Evolutionary conservation across 2,113 vertebrate species (phyloP).

Genomic region (Lipotes vexillifer): DNA sequence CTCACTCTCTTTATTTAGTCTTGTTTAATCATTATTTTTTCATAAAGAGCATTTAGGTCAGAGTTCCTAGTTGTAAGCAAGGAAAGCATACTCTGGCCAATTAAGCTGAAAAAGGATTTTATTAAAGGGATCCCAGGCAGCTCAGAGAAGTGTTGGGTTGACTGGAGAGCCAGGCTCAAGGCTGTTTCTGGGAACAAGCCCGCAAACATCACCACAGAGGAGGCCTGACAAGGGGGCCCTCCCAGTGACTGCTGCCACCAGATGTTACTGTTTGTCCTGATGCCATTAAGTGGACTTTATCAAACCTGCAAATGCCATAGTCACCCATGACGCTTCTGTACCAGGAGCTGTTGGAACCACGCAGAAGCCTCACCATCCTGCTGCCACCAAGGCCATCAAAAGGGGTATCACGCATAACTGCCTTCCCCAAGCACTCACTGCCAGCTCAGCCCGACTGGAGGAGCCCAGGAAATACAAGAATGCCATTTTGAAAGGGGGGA

Average conservation of each 20-base stretch:
- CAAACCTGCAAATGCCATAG: neutral
- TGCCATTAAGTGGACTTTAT: neutral
- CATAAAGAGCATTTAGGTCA: neutral
- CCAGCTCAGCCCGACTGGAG: neutral
- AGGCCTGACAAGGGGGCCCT: neutral
- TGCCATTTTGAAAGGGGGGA: neutral
- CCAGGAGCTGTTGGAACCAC: neutral
- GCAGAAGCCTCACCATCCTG: neutral
- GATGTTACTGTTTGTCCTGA: neutral
- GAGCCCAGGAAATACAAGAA: neutral
- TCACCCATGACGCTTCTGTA: neutral
- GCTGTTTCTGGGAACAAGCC: neutral
- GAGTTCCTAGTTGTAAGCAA: neutral
- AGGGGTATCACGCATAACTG: neutral
- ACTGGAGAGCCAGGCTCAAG: neutral
- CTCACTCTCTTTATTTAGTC: neutral
- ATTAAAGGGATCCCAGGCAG: neutral
- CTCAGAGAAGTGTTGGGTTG: neutral
- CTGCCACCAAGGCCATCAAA: no score
- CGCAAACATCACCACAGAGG: neutral
- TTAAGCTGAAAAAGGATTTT: neutral
- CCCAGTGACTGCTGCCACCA: neutral
- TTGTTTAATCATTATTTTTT: constrained; percentile 8
- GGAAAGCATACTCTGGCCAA: neutral
- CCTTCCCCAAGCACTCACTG: neutral